phyloP scores from a whole-genome alignment of 1,140 invertebrate species.

The Steinernema khuongi region DNA sequence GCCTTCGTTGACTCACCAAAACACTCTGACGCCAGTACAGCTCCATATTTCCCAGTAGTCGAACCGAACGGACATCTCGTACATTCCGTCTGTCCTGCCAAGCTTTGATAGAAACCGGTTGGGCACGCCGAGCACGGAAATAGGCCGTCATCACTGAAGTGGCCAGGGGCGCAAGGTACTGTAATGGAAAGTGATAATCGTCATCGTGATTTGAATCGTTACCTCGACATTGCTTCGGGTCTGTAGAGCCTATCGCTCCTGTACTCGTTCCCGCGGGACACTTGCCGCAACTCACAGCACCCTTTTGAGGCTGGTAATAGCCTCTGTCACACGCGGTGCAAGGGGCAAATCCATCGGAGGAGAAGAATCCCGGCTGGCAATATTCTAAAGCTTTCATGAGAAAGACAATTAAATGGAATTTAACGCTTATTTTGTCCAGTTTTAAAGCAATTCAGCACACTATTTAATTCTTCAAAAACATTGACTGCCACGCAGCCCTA shows the following conservation, averaged over 20 bases:
- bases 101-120: neutral
- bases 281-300: constrained; percentile 27
- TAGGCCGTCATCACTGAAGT: neutral
- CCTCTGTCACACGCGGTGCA: constrained; percentile 38
- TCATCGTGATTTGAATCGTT: neutral
- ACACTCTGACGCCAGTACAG: neutral
- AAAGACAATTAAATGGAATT: too few species aligned
- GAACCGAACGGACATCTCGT: neutral
- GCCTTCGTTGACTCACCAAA: too few species aligned
- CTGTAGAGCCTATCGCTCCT: neutral
- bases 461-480: too few species aligned
- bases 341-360: constrained; percentile 35
- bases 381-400: constrained; percentile 32
- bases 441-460: too few species aligned
- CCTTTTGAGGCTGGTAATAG: constrained; percentile 29
- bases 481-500: neutral
- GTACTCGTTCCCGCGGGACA: constrained; percentile 35
- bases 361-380: constrained; percentile 38
- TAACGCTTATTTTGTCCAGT: too few species aligned
- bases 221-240: neutral
- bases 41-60: neutral
- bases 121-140: neutral
- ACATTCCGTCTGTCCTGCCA: neutral
- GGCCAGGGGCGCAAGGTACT: neutral
- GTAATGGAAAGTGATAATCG: neutral